A percentile compares a stretch with the other conserved stretches of the same genome.
Evolutionary conservation across 2,113 vertebrate genomes (phyloP).

Genomic region (Strix aluco): DNA sequence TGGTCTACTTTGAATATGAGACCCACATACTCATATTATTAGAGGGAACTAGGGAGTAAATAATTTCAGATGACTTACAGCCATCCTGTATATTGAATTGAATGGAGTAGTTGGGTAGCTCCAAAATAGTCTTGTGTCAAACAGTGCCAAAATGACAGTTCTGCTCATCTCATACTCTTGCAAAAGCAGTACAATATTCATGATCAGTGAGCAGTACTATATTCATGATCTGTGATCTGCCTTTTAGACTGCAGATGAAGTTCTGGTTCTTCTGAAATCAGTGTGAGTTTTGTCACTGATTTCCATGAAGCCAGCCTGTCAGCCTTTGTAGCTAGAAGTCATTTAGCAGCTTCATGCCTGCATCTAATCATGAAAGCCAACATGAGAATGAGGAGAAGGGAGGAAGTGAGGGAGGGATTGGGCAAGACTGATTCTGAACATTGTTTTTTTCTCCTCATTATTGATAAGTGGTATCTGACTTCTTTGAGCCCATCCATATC

Average conservation of each 20-base stretch:
- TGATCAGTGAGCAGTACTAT: background rate
- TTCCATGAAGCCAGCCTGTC: background rate
- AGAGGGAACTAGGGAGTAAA: background rate
- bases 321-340: background rate
- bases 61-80: background rate
- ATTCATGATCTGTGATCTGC: background rate
- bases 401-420: fast-evolving
- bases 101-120: background rate
- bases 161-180: background rate
- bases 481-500: fast-evolving
- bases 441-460: background rate
- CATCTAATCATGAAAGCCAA: background rate
- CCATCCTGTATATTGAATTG: background rate
- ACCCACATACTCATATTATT: background rate
- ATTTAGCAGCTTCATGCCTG: background rate
- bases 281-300: background rate
- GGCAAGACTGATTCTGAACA: background rate
- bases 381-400: background rate
- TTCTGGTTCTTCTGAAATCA: background rate
- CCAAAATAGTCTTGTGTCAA: background rate
- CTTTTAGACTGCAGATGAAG: background rate
- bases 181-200: background rate
- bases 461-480: background rate
- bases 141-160: background rate
- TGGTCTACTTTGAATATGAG: background rate